A percentile compares a stretch with the other conserved stretches of the same genome.
phyloP scores from a whole-genome alignment of 2,797 vertebrate genomes.

The Pteronotus mesoamericanus region DNA sequence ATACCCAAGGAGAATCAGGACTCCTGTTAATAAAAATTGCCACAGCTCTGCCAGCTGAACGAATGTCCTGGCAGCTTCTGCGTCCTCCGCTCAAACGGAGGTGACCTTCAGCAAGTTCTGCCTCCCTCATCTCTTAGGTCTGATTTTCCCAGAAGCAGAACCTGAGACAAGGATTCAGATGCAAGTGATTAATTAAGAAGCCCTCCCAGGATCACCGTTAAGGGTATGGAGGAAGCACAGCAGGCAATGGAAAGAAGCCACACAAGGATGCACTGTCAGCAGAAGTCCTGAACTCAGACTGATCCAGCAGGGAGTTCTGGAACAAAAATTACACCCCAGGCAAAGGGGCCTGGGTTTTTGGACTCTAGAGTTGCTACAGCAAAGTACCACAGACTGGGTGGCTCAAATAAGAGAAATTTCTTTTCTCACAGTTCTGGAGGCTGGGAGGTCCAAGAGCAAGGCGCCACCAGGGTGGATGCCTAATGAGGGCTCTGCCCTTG shows the following conservation, averaged over 20 bases:
- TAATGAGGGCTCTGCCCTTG: not conserved
- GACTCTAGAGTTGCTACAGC: not conserved
- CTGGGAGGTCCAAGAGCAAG: not conserved
- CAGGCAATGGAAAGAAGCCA: not conserved
- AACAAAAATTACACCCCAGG: not conserved
- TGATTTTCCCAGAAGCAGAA: not conserved
- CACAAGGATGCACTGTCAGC: not conserved
- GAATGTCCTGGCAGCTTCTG: not conserved
- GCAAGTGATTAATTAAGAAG: not conserved
- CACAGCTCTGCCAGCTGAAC: not conserved
- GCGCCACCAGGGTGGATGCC: not conserved
- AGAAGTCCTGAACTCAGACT: not conserved
- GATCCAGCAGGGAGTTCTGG: not conserved
- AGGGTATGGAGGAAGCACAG: not conserved
- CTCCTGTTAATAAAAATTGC: not conserved
- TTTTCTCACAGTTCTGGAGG: not conserved
- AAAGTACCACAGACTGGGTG: not conserved
- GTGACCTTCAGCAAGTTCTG: not conserved
- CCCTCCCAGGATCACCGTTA: not conserved
- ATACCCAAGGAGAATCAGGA: not conserved
- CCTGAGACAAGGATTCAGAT: not conserved
- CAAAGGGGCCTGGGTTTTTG: not conserved
- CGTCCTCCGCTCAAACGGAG: not conserved
- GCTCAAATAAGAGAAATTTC: not conserved
- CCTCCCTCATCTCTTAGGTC: slow-evolving; percentile 12